Evolutionary conservation across 2,888 invertebrate species (phyloP).

Genomic region (Lumbricus terrestris): DNA sequence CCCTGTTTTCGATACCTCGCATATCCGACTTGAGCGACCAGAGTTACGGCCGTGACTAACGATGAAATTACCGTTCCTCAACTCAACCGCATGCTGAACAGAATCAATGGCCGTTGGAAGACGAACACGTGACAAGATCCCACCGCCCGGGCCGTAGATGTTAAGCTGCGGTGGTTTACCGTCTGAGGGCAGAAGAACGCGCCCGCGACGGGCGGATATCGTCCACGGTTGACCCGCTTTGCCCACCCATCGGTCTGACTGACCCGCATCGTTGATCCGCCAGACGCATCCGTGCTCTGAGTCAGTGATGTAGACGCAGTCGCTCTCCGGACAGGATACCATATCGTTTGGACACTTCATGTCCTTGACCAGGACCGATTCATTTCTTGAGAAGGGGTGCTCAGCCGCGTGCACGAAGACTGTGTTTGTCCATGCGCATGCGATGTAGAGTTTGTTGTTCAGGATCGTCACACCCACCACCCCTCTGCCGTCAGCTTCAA

Average conservation of each 20-base stretch:
- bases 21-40: not conserved
- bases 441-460: not conserved
- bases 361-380: not conserved
- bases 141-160: conserved; percentile 10
- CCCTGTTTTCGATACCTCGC: not conserved
- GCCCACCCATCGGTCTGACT: not conserved
- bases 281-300: not conserved
- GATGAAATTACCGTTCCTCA: not conserved
- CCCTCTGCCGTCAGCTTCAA: not conserved
- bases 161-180: not conserved
- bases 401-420: not conserved
- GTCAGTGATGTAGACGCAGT: not conserved
- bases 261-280: not conserved
- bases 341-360: not conserved
- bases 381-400: not conserved
- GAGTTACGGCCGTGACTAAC: not conserved
- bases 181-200: not conserved
- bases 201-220: not conserved
- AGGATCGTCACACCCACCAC: not conserved
- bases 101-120: not conserved
- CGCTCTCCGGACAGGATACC: not conserved
- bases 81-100: not conserved
- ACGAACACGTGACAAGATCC: not conserved
- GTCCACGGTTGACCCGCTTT: conserved; percentile 11
- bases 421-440: not conserved